Evolutionary conservation across 35 echinoderm and acorn worm genomes (phyloP), one percentile per base, ranked within the genome.

Genomic region (Apostichopus japonicus): DNA sequence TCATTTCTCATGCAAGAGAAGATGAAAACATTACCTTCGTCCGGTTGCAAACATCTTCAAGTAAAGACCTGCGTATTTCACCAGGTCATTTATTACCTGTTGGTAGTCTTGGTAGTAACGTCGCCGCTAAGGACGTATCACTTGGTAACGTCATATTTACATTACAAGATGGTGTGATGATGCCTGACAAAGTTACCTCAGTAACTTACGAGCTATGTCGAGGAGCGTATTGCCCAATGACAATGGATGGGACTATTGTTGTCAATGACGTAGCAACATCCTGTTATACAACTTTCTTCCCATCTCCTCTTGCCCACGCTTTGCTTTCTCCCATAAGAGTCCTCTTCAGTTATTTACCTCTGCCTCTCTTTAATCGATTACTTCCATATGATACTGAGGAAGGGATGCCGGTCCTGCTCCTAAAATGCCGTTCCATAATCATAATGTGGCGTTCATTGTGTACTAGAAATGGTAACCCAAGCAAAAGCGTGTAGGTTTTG

Each of bases 251-350:
- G 6, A 87, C 53, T 23, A 87, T 87, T 65, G 84, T 87, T 57
- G 84, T 87, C 56, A 67, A 87, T 87, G 84, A 70, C n/a, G 84
- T 87, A 24, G 84, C 62, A n/a, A 0, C 84, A 6, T 87, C 84
- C 9, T 65, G 84, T 27, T 87, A 67, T 24, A 87, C 84, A 8
- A 87, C 84, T 17, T 87, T 87, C 53, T 8, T 87, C 3, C 23
- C 53, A n/a, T 56, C 84, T 14, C 56, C 1, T 10, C 54, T 87
- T 61, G 58, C 84, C 16, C 84, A 87, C 44, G 10, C 44, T 61
- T 19, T 87, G n/a, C 84, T 87, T 19, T 24, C 58, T 21, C 84
- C 84, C 0, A 11, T 87, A 11, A 87, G 84, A 87, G 5, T 67
- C 6, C 53, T 87, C 19, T 87, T 23, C 53, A 87, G 56, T 53